These are phyloP conservation scores for Neodiprion virginianus DNA, from an alignment of 1,140 invertebrate species.

Conservation along the genomic window DNA sequence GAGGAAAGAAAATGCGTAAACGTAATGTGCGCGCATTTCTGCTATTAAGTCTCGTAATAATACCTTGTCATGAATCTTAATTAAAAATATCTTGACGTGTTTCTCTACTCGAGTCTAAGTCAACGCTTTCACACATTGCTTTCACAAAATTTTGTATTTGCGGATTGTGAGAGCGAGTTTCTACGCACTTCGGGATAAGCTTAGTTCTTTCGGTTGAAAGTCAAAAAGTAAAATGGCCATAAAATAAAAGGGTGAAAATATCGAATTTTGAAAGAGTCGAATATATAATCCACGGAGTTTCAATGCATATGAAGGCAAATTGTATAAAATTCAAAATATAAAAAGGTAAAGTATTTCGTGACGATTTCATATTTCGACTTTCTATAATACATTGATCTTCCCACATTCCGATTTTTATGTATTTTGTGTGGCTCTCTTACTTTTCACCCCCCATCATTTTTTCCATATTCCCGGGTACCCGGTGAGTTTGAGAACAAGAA, in stretches of 20 bases:
- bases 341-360: too few species aligned
- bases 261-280: background rate
- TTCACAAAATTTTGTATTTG: too few species aligned
- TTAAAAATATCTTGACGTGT: constrained; percentile 1
- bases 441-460: too few species aligned
- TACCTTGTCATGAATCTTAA: background rate
- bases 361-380: too few species aligned
- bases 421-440: too few species aligned
- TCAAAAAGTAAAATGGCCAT: background rate
- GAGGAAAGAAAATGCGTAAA: background rate
- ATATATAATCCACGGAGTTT: too few species aligned
- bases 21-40: background rate
- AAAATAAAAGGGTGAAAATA: background rate
- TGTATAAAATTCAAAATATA: too few species aligned
- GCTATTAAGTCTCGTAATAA: background rate
- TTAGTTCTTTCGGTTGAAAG: background rate
- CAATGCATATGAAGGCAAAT: too few species aligned
- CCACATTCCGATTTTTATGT: too few species aligned
- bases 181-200: background rate
- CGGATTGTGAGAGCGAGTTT: too few species aligned
- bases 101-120: background rate
- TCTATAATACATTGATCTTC: too few species aligned
- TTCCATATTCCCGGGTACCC: background rate
- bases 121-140: background rate
- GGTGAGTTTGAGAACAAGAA: background rate